Evolutionary conservation across 2,888 invertebrate genomes (phyloP).

Genomic region (Bombylius discolor): DNA sequence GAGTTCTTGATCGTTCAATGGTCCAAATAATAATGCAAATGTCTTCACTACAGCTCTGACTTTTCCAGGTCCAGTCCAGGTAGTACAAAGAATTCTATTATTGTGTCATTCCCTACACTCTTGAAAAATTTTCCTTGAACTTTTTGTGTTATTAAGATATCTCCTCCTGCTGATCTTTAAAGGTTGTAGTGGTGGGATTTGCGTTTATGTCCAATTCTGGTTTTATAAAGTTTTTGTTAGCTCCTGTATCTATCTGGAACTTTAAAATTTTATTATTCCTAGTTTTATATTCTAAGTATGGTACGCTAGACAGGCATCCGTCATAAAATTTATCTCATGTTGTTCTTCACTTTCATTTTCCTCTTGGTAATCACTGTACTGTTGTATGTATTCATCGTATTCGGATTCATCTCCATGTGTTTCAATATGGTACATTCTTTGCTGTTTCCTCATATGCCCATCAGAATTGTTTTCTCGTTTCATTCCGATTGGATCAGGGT

Average conservation of each 20-base stretch:
- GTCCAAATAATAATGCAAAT: background rate
- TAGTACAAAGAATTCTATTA: background rate
- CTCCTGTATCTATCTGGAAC: background rate
- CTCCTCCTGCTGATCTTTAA: constrained; percentile 1
- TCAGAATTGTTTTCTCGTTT: too few species aligned
- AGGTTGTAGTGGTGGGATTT: background rate
- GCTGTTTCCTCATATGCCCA: too few species aligned
- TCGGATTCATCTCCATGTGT: too few species aligned
- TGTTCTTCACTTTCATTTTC: background rate
- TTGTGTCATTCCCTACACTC: constrained; percentile 3
- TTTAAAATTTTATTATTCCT: background rate
- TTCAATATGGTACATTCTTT: background rate
- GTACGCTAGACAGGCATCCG: background rate
- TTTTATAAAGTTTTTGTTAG: background rate
- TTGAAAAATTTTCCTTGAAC: constrained; percentile 4
- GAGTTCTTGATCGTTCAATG: background rate
- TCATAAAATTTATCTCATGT: background rate
- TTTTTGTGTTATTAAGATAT: background rate
- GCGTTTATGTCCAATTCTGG: background rate
- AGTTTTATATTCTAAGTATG: too few species aligned
- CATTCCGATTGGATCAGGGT: too few species aligned
- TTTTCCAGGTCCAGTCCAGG: constrained; percentile 1
- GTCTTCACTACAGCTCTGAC: background rate
- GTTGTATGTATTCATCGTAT: background rate
- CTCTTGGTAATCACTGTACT: background rate